Base-by-base conservation (phyloP, 2,888 invertebrate species). In the Dolichopus griseipennis region DNA sequence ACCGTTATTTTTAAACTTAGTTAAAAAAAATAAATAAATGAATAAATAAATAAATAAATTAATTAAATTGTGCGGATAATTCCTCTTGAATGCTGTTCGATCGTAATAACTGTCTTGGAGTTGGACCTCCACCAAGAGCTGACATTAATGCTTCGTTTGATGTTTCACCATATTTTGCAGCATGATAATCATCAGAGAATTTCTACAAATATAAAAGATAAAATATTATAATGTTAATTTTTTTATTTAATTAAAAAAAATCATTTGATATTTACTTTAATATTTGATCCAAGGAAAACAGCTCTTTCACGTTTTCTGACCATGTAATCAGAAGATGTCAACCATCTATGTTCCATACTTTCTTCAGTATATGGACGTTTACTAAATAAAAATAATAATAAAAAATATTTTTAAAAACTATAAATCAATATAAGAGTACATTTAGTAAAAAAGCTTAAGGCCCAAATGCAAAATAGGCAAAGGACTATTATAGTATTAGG, bases 291-390 rank as follows among this genome's bases (percentile, higher is more conserved):
- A 68, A 92, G 84, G 84, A 97, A 96, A 71, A 91, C 85, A 37
- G 93, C 91, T 68, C 93, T 84, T 79, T 97, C 95, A 43, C 97
- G 85, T 80, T 95, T 93, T 82, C 91, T 92, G 75, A 94, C 91
- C 91, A 97, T 94, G 78, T 90, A 93, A 80, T 97, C 95, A 61
- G 92, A 91, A 63, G 93, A 91, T 74, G 93, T 86, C 68, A 99
- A 85, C 97, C 98, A 98, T 80, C 96, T 89, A 82, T 97, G 96
- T 78, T 97, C 96, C 78, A 93, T 87, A 76, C 95, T 95, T 81
- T 98, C 97, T 79, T 97, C 97, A 0, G 93, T 90, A 65, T 91
- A 88, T 72, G 97, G 95, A 76, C 98, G 86, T 87, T 97, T 97
- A 73, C 94, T 95, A 77, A 67, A 84, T 83, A 72, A 70, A 72